Evolutionary conservation across 2,888 invertebrate species (phyloP).

Genomic region (Synanthedon formicaeformis): DNA sequence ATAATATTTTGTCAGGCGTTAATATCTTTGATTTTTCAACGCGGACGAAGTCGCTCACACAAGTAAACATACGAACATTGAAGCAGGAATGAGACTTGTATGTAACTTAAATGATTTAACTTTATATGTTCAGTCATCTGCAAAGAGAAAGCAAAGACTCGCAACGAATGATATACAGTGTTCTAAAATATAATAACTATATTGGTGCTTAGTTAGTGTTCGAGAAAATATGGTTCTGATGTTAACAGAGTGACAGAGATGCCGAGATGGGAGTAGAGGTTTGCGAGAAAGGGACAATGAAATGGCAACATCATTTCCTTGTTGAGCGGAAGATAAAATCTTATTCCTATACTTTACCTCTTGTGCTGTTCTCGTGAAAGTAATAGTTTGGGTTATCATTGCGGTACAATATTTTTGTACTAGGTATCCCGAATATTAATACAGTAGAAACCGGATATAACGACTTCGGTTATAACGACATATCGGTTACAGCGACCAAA

Average conservation of each 20-base stretch:
- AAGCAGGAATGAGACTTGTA: too few relatives aligned
- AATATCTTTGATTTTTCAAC: too few relatives aligned
- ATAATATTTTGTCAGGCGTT: too few relatives aligned
- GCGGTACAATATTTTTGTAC: conserved; percentile 16
- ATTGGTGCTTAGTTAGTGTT: neutral
- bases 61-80: too few relatives aligned
- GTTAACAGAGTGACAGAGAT: conserved; percentile 16
- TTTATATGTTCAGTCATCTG: neutral
- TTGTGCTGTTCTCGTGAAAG: conserved; percentile 35
- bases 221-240: conserved; percentile 13
- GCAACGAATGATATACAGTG: neutral
- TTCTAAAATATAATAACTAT: too few relatives aligned
- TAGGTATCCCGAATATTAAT: neutral
- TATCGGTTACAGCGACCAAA: too few relatives aligned
- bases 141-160: neutral
- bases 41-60: too few relatives aligned
- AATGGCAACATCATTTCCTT: conserved; percentile 28
- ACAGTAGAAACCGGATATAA: too few relatives aligned
- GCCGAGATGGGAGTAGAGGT: conserved; percentile 13
- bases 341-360: conserved; percentile 33
- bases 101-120: too few relatives aligned
- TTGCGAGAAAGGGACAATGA: conserved; percentile 21
- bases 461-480: too few relatives aligned
- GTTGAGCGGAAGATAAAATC: conserved; percentile 37
- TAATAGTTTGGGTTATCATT: conserved; percentile 15